These are phyloP conservation scores for Trissolcus basalis DNA, from an alignment of 1,140 invertebrate species.

Conservation along the genomic window DNA sequence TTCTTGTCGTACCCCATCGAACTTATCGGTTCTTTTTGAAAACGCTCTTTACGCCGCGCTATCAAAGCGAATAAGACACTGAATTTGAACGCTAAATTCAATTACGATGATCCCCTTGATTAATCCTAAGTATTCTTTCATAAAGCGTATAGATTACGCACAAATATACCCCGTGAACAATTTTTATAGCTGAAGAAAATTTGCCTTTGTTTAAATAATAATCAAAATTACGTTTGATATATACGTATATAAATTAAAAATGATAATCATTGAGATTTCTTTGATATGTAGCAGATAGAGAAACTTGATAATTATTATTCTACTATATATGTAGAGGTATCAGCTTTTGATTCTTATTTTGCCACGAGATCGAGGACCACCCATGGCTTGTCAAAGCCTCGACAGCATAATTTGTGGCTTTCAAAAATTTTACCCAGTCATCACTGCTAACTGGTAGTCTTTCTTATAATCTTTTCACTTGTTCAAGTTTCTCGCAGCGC, in stretches of 20 bases:
- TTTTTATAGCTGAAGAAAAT: no score
- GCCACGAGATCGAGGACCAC: slow-evolving; percentile 65
- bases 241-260: slow-evolving; percentile 32
- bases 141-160: slow-evolving; percentile 58
- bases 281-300: slow-evolving; percentile 34
- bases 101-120: slow-evolving; percentile 71
- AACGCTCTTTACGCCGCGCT: slow-evolving; percentile 62
- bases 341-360: slow-evolving; percentile 46
- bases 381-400: slow-evolving; percentile 66
- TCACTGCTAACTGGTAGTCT: slow-evolving; percentile 75
- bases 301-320: slow-evolving; percentile 59
- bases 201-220: slow-evolving; percentile 31
- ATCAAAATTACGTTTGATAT: no score
- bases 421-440: slow-evolving; percentile 74
- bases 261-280: slow-evolving; percentile 46
- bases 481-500: slow-evolving; percentile 63
- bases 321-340: slow-evolving; percentile 15
- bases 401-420: slow-evolving; percentile 74
- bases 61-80: slow-evolving; percentile 75
- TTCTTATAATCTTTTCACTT: slow-evolving; percentile 72
- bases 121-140: slow-evolving; percentile 72
- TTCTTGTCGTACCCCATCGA: slow-evolving; percentile 31
- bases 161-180: slow-evolving; percentile 49
- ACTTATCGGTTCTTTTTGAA: slow-evolving; percentile 45
- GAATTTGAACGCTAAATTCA: slow-evolving; percentile 74